Percentiles rank a stretch among this genome's conserved stretches.
Conservation (phyloP, 2,113 vertebrate genomes). For the Salvelinus sp. region DNA sequence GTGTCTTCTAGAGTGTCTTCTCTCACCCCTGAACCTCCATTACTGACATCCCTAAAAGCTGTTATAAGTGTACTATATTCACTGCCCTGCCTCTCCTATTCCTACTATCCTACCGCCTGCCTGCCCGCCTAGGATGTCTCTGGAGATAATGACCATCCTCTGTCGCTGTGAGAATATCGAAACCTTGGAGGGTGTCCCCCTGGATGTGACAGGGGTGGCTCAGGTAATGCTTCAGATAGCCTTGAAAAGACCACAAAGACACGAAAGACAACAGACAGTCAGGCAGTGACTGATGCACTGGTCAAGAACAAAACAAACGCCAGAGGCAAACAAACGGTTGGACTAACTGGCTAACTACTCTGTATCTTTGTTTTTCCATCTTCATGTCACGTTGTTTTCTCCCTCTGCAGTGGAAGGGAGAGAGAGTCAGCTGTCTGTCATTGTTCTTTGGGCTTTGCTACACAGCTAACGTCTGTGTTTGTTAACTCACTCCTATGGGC, state of each 20-base stretch:
- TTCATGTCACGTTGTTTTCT: constrained; percentile 52
- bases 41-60: constrained; percentile 84
- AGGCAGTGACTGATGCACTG: constrained; percentile 18
- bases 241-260: no score
- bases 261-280: constrained; percentile 23
- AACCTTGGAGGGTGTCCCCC: constrained; percentile 98
- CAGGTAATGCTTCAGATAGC: constrained; percentile 87
- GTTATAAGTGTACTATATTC: constrained; percentile 75
- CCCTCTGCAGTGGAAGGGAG: constrained; percentile 65
- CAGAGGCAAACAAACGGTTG: constrained; percentile 34
- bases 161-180: constrained; percentile 99
- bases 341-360: constrained; percentile 68
- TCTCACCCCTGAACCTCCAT: constrained; percentile 41
- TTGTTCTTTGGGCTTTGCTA: constrained; percentile 38
- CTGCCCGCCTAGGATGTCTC: constrained; percentile 93
- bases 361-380: constrained; percentile 51
- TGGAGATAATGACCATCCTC: constrained; percentile 99
- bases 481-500: constrained; percentile 32
- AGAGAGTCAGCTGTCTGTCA: constrained; percentile 51
- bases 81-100: constrained; percentile 87
- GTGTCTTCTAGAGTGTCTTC: constrained; percentile 14
- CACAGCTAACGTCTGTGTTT: constrained; percentile 46
- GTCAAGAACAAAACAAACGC: constrained; percentile 13
- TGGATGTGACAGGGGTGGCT: constrained; percentile 99
- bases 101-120: constrained; percentile 64